Evolutionary conservation across 2,888 invertebrate genomes (phyloP).

Genomic region (Litoditis marina): DNA sequence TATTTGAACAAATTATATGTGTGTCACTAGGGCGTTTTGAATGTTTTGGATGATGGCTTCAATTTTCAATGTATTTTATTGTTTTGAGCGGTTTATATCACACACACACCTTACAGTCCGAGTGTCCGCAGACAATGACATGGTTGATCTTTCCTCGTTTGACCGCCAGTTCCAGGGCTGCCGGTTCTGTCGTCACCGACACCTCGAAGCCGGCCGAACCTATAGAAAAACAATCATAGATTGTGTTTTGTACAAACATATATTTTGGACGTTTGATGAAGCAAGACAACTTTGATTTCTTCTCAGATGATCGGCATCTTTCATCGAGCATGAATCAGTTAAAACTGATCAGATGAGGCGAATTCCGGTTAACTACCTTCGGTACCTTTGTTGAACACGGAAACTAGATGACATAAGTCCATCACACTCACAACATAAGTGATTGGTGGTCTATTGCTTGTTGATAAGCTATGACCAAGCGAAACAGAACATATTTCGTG

Average conservation of each 20-base stretch:
- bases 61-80: not conserved
- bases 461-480: no score
- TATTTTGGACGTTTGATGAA: not conserved
- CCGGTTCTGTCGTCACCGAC: conserved; percentile 88
- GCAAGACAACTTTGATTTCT: no score
- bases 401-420: no score
- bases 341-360: no score
- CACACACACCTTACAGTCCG: conserved; percentile 79
- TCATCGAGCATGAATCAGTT: no score
- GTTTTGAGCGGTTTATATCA: not conserved
- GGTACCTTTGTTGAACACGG: no score
- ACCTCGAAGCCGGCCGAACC: conserved; percentile 58
- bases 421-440: no score
- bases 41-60: not conserved
- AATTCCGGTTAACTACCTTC: no score
- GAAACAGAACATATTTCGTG: no score
- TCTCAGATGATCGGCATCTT: no score
- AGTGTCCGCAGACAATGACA: conserved; percentile 90
- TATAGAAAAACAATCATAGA: conserved; percentile 16
- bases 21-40: no score
- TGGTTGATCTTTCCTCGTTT: conserved; percentile 85
- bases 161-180: conserved; percentile 89
- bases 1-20: not conserved
- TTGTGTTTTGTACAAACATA: not conserved
- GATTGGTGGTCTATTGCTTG: no score